Evolutionary conservation across 2,797 vertebrate genomes (phyloP).

Genomic region (Coendou prehensilis): DNA sequence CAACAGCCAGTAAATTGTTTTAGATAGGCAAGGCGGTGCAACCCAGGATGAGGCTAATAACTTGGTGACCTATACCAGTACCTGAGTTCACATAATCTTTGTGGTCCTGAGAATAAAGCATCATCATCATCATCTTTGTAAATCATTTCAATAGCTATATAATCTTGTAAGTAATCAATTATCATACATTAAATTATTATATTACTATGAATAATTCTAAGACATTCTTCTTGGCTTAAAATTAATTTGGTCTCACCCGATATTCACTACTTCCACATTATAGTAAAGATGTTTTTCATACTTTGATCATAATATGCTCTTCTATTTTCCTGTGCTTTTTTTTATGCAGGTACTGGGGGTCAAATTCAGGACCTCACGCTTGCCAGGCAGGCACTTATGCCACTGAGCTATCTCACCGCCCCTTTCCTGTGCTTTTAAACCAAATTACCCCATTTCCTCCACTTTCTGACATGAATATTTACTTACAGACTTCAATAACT

Average conservation of each 20-base stretch:
- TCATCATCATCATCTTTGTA: background rate
- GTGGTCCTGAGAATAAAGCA: background rate
- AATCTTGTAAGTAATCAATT: background rate
- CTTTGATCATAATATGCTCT: background rate
- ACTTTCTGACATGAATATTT: background rate
- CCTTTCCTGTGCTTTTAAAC: background rate
- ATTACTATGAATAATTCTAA: conserved; percentile 4
- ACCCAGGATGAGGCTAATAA: background rate
- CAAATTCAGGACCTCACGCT: too few relatives aligned
- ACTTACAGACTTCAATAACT: background rate
- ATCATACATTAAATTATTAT: background rate
- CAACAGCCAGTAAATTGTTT: background rate
- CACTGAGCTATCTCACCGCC: too few relatives aligned
- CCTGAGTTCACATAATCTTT: background rate
- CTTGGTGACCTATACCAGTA: background rate
- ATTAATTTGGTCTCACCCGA: background rate
- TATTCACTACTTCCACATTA: background rate
- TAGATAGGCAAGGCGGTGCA: background rate
- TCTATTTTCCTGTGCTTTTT: background rate
- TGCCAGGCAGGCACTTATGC: too few relatives aligned
- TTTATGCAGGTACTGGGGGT: too few relatives aligned
- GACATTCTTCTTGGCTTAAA: background rate
- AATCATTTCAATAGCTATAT: background rate
- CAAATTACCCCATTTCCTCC: background rate
- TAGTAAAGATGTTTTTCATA: background rate